Base-by-base conservation (phyloP, 2,797 vertebrate genomes). In the Microchirus variegatus region DNA sequence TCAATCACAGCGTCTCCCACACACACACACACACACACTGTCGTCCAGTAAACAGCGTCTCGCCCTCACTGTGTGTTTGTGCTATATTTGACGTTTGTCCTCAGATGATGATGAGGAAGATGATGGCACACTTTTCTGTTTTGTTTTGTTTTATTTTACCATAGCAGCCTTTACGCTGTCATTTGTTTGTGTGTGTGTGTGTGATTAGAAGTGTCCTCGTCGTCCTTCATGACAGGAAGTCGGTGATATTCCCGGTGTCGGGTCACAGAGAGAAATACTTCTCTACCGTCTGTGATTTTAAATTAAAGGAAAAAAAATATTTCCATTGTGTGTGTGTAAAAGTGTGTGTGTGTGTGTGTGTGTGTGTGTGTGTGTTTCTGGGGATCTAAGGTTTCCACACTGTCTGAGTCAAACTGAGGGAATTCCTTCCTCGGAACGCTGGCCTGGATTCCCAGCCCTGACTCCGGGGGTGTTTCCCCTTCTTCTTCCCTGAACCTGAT, bases 351-450 rank as follows among this genome's bases (percentile, higher is more conserved):
- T 19, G 38, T 19, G 18, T 43, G 13, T 22, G n/a, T 54, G 40
- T 41, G 38, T 40, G 36, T 18, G 17, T 53, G 17, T 19, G 38
- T 19, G 18, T 43, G 13, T 22, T 37, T 5, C 12, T n/a, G 31
- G 53, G 44, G 36, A 76, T 67, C 75, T 86, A 64, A 66, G 78
- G 76, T 85, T 86, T 87, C 73, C 73, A 70, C 51, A 63, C 69
- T 67, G 14, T 56, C 70, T 63, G 80, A 77, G 77, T 77, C 84
- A 42, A 82, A 81, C 85, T 17, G 69, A 90, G 90, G 91, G 89
- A 90, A 90, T 89, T 89, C 90, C 90, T 88, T 77, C 78, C 73
- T 66, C 42, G 64, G 75, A 62, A 58, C 18, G 61, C 59, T 76
- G 76, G 73, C 81, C 67, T 22, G 12, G 64, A n/a, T 75, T 70